Percentiles rank a stretch among this genome's conserved stretches.
Evolutionary conservation across 2,888 invertebrate species (phyloP).

Genomic region (Drosophila sordidula): DNA sequence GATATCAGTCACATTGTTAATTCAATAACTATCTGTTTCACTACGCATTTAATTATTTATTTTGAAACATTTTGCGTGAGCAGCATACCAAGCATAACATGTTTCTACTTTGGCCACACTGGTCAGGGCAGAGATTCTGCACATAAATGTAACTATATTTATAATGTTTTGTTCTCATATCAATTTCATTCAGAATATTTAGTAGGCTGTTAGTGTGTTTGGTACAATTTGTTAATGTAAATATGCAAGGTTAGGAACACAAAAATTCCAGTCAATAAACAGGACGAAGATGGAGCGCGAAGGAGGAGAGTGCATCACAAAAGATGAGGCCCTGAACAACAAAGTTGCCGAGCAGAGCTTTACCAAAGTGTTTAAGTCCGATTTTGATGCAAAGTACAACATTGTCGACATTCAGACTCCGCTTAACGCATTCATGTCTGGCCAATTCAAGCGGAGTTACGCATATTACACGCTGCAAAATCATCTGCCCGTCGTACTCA

Average conservation of each 20-base stretch:
- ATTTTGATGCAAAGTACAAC: conserved; percentile 84
- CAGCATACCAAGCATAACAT: conserved; percentile 14
- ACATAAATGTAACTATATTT: conserved; percentile 35
- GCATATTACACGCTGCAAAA: conserved; percentile 94
- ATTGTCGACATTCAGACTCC: conserved; percentile 87
- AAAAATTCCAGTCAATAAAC: conserved; percentile 5
- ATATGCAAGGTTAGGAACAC: conserved; percentile 28
- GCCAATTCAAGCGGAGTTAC: conserved; percentile 89
- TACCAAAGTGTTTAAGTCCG: conserved; percentile 54
- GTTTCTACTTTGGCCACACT: conserved; percentile 25
- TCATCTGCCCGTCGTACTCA: conserved; percentile 94
- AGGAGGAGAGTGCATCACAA: conserved; percentile 10
- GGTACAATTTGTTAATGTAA: not conserved
- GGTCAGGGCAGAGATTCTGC: not conserved
- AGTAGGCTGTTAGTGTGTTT: conserved; percentile 26
- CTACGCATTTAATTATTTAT: too few relatives aligned
- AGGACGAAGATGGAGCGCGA: conserved; percentile 32
- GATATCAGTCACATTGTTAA: not conserved
- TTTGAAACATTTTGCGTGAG: not conserved
- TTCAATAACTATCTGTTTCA: too few relatives aligned
- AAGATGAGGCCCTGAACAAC: not conserved
- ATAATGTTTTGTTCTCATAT: conserved; percentile 11
- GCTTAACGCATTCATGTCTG: conserved; percentile 87
- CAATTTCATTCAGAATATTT: not conserved
- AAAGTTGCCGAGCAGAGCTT: conserved; percentile 12